Conservation (phyloP, 2,113 vertebrate species). For the Harpagus bidentatus region DNA sequence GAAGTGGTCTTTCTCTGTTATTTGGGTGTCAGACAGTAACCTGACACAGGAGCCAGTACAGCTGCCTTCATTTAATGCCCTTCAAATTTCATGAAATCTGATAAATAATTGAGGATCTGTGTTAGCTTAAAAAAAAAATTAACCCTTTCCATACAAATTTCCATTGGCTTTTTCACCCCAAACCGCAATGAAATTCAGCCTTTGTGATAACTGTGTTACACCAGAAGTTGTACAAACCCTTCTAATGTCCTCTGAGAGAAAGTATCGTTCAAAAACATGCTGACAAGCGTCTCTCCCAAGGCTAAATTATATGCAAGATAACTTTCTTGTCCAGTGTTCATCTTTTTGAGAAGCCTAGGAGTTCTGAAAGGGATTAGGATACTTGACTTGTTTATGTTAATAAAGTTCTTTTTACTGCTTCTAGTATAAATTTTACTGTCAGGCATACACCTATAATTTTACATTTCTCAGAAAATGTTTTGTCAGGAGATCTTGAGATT, state of each 20-base stretch:
- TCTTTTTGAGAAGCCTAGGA: constrained; percentile 1
- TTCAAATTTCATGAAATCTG: constrained; percentile 40
- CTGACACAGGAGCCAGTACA: constrained; percentile 66
- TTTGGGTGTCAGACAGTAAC: constrained; percentile 59
- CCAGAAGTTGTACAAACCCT: neutral
- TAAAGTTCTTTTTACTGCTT: constrained; percentile 61
- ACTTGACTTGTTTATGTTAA: constrained; percentile 64
- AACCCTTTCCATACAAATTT: neutral
- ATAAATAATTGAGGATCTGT: constrained; percentile 44
- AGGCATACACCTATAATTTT: constrained; percentile 60
- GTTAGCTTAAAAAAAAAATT: neutral
- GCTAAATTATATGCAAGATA: constrained; percentile 45
- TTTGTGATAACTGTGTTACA: neutral
- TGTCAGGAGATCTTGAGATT: constrained; percentile 55
- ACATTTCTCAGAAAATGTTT: constrained; percentile 66
- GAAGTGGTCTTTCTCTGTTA: constrained; percentile 59
- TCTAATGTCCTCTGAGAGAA: neutral
- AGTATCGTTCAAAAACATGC: neutral
- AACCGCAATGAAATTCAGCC: neutral
- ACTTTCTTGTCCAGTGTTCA: constrained; percentile 15
- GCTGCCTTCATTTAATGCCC: constrained; percentile 60
- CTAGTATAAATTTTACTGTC: constrained; percentile 61
- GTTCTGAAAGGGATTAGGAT: constrained; percentile 55
- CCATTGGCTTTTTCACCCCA: neutral
- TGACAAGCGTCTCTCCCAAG: neutral